phyloP scores from a whole-genome alignment of 2,888 invertebrate genomes.

The Ennomos erosarius region DNA sequence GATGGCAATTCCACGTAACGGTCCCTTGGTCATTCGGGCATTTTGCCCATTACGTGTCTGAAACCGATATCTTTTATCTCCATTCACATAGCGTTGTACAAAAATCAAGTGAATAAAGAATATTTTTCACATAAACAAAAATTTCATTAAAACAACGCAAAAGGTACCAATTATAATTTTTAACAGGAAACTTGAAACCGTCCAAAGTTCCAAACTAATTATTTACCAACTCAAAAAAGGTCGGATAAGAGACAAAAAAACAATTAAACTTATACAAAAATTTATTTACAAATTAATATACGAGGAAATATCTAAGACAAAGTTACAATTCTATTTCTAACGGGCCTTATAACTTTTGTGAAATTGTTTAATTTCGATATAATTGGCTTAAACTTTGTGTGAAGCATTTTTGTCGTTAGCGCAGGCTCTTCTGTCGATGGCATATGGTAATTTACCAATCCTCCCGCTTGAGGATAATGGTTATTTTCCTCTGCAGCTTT shows the following conservation, averaged over 20 bases:
- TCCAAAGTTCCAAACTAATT: conserved; percentile 15
- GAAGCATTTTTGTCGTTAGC: conserved; percentile 51
- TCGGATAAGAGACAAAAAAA: conserved; percentile 21
- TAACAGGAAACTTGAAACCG: not conserved
- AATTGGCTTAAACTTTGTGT: conserved; percentile 69
- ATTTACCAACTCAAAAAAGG: conserved; percentile 16
- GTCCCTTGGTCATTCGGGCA: too few relatives aligned
- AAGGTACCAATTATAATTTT: too few relatives aligned
- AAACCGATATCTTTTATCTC: too few relatives aligned
- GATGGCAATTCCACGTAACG: too few relatives aligned
- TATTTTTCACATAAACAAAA: too few relatives aligned
- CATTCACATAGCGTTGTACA: too few relatives aligned
- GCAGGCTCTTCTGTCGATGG: conserved; percentile 50
- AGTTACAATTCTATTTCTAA: conserved; percentile 62
- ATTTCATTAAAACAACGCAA: too few relatives aligned
- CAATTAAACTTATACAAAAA: conserved; percentile 27
- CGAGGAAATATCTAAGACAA: conserved; percentile 38
- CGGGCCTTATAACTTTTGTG: conserved; percentile 64
- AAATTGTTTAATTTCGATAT: conserved; percentile 61
- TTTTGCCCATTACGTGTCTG: too few relatives aligned
- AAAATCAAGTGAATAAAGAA: too few relatives aligned
- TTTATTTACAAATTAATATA: conserved; percentile 33
- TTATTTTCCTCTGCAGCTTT: conserved; percentile 61
- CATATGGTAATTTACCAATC: conserved; percentile 37
- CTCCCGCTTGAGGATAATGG: conserved; percentile 37